Percentiles rank a stretch among this genome's conserved stretches.
Evolutionary conservation across 1,140 invertebrate genomes (phyloP).

Genomic region (Lepidurus couesii): DNA sequence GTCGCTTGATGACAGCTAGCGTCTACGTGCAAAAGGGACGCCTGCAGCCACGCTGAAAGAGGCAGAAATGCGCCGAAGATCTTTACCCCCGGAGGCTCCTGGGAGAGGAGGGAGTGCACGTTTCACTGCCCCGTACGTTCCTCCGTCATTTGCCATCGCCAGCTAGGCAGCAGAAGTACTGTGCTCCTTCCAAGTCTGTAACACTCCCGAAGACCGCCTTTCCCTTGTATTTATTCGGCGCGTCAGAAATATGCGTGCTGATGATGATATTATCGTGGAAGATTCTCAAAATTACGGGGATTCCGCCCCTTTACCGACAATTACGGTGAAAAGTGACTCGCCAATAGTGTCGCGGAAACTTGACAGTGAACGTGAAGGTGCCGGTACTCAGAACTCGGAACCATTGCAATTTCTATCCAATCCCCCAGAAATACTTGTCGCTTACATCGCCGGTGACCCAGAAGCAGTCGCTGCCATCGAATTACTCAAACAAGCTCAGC

Average conservation of each 20-base stretch:
- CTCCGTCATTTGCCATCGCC: neutral
- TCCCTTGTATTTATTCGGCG: neutral
- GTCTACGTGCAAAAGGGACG: neutral
- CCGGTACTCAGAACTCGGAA: neutral
- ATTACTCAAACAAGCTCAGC: constrained; percentile 30
- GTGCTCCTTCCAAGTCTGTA: neutral
- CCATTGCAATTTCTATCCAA: neutral
- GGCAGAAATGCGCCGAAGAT: constrained; percentile 9
- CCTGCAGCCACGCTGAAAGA: neutral
- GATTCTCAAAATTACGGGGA: neutral
- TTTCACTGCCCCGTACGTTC: neutral
- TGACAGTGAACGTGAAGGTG: neutral
- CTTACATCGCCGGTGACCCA: constrained; percentile 31
- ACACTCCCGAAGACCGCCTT: neutral
- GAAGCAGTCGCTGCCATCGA: constrained; percentile 33
- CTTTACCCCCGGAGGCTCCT: constrained; percentile 4
- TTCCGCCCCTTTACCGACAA: neutral
- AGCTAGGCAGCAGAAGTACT: neutral
- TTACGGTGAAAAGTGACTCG: constrained; percentile 11
- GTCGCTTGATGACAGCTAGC: constrained; percentile 7
- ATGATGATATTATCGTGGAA: neutral
- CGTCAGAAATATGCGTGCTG: neutral
- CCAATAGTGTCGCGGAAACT: neutral
- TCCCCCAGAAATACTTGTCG: constrained; percentile 33
- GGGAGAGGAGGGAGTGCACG: neutral